Conservation (phyloP, 2,797 vertebrate genomes). For the Micropoecilia bifurca region DNA sequence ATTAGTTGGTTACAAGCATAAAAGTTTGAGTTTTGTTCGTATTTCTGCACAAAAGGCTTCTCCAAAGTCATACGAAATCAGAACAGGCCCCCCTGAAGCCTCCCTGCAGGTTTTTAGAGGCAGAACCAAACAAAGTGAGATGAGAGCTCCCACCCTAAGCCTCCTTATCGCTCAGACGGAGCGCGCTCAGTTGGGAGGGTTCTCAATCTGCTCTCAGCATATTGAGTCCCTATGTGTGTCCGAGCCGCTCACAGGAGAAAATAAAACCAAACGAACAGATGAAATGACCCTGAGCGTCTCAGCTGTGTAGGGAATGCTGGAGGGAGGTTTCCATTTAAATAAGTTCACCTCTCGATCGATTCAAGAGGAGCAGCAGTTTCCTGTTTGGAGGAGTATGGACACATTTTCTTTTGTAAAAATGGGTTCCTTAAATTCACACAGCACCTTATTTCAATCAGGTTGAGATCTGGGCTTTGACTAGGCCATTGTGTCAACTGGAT, state of each 20-base stretch:
- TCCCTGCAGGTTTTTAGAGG: neutral
- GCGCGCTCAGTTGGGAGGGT: conserved; percentile 76
- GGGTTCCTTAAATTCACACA: neutral
- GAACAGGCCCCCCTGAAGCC: neutral
- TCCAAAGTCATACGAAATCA: neutral
- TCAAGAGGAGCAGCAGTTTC: neutral
- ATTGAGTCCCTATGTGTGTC: conserved; percentile 64
- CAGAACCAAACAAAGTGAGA: conserved; percentile 1
- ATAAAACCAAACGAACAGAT: conserved; percentile 6
- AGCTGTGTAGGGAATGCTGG: neutral
- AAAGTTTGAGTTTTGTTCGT: neutral
- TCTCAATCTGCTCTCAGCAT: conserved; percentile 81
- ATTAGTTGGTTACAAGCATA: neutral
- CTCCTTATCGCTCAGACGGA: conserved; percentile 75
- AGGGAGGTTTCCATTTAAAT: neutral
- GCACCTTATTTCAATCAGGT: neutral
- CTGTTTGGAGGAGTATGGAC: neutral
- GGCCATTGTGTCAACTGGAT: neutral
- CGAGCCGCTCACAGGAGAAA: conserved; percentile 43
- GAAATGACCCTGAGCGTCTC: neutral
- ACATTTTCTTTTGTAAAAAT: neutral
- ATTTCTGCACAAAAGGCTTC: neutral
- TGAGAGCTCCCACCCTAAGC: conserved; percentile 39
- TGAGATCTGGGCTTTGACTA: neutral
- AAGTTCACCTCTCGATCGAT: neutral